Conservation (phyloP, 2,113 vertebrate genomes). For the Speoplatyrhinus poulsoni region DNA sequence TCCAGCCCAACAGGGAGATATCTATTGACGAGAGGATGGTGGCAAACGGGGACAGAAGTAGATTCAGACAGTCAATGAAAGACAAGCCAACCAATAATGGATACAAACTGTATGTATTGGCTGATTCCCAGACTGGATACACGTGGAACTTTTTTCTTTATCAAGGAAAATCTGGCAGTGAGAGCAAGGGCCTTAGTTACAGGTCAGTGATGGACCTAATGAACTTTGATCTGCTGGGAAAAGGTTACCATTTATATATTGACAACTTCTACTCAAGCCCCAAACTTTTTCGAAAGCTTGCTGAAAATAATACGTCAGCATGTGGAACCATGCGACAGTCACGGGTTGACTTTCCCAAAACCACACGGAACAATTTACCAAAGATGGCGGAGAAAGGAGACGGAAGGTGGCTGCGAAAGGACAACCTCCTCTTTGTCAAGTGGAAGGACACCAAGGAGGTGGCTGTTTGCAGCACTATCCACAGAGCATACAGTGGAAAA, state of each 20-base stretch:
- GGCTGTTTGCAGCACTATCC: too few species aligned
- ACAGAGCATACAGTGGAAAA: not conserved
- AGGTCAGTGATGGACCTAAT: constrained; percentile 19
- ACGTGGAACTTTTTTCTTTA: constrained; percentile 34
- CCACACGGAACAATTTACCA: not conserved
- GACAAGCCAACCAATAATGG: constrained; percentile 11
- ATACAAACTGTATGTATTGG: constrained; percentile 31
- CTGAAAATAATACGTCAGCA: not conserved
- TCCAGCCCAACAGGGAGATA: constrained; percentile 12
- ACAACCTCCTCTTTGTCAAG: too few species aligned
- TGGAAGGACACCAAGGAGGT: too few species aligned
- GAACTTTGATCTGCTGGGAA: constrained; percentile 7
- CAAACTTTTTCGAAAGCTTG: constrained; percentile 13
- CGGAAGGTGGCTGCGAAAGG: too few species aligned
- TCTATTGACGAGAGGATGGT: constrained; percentile 30
- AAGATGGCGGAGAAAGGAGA: not conserved
- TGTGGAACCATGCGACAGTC: not conserved
- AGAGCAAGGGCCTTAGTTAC: constrained; percentile 10
- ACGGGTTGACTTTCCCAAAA: not conserved
- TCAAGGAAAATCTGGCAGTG: not conserved
- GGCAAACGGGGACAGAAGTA: not conserved
- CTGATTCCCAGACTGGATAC: constrained; percentile 19
- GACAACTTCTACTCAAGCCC: constrained; percentile 30
- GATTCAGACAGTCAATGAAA: constrained; percentile 2
- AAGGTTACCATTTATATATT: constrained; percentile 18